phyloP scores from a whole-genome alignment of 2,888 invertebrate genomes.

The Pogonocherus hispidulus region DNA sequence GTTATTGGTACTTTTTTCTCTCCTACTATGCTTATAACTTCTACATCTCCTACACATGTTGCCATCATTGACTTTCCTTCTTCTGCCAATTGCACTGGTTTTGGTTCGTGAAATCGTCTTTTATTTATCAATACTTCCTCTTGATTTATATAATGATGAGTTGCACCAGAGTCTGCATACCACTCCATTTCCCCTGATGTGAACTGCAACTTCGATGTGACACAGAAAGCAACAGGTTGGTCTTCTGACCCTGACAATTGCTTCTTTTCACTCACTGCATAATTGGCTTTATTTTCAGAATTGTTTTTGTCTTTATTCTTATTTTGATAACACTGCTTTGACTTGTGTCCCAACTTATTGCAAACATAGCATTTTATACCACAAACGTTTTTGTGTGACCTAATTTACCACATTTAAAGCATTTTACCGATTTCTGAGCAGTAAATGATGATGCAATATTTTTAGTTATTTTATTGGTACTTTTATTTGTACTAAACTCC shows the following conservation, averaged over 20 bases:
- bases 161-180: slow-evolving; percentile 39
- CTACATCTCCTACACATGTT: slow-evolving; percentile 33
- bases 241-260: background rate
- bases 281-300: slow-evolving; percentile 29
- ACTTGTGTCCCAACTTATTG: slow-evolving; percentile 33
- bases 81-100: slow-evolving; percentile 37
- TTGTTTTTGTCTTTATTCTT: background rate
- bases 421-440: slow-evolving; percentile 22
- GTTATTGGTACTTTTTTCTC: slow-evolving; percentile 28
- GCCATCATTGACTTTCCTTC: slow-evolving; percentile 40
- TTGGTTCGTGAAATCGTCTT: slow-evolving; percentile 26
- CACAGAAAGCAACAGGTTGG: slow-evolving; percentile 20
- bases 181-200: slow-evolving; percentile 13
- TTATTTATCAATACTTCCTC: slow-evolving; percentile 33
- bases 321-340: slow-evolving; percentile 3
- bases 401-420: slow-evolving; percentile 39
- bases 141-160: slow-evolving; percentile 41
- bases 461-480: background rate
- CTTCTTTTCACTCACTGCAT: slow-evolving; percentile 11
- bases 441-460: background rate
- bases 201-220: background rate
- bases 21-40: slow-evolving; percentile 28
- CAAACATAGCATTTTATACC: slow-evolving; percentile 39
- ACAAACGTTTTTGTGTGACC: slow-evolving; percentile 38
- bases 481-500: slow-evolving; percentile 32